Percentiles rank a stretch among this genome's conserved stretches.
Conservation (phyloP, 2,113 vertebrate genomes). For the Peromyscus polionotus region DNA sequence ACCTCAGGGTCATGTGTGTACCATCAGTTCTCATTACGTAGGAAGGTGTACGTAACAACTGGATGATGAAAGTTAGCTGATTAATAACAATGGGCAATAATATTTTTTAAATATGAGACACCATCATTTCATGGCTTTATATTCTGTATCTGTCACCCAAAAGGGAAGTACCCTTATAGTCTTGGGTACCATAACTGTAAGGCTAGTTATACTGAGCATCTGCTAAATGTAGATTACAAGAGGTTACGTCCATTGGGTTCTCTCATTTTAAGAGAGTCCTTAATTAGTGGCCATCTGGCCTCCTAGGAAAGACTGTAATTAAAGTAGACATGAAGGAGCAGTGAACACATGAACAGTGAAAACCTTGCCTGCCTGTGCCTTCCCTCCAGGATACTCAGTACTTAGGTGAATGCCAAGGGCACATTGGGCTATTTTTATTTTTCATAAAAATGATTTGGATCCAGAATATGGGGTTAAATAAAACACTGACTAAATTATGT, state of each 20-base stretch:
- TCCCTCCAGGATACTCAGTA: slow-evolving; percentile 46
- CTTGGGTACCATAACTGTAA: slow-evolving; percentile 38
- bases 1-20: neutral
- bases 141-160: neutral
- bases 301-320: slow-evolving; percentile 53
- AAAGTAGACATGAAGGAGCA: slow-evolving; percentile 13
- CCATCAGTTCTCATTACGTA: slow-evolving; percentile 12
- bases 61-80: neutral
- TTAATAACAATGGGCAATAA: neutral
- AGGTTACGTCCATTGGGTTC: slow-evolving; percentile 46
- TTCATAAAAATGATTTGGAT: slow-evolving; percentile 67
- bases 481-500: slow-evolving; percentile 68
- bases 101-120: neutral
- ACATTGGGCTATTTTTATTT: slow-evolving; percentile 69
- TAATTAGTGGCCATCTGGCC: slow-evolving; percentile 71
- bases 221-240: slow-evolving; percentile 38
- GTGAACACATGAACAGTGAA: neutral
- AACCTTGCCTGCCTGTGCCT: slow-evolving; percentile 22
- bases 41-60: neutral
- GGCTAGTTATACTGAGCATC: slow-evolving; percentile 32
- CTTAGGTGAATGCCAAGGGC: slow-evolving; percentile 63
- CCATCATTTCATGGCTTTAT: slow-evolving; percentile 6
- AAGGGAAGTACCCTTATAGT: neutral
- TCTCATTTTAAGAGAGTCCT: slow-evolving; percentile 39
- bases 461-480: slow-evolving; percentile 57